A percentile compares a stretch with the other conserved stretches of the same genome.
phyloP scores from a whole-genome alignment of 2,888 invertebrate species.

The Scaptomyza caliginosa region DNA sequence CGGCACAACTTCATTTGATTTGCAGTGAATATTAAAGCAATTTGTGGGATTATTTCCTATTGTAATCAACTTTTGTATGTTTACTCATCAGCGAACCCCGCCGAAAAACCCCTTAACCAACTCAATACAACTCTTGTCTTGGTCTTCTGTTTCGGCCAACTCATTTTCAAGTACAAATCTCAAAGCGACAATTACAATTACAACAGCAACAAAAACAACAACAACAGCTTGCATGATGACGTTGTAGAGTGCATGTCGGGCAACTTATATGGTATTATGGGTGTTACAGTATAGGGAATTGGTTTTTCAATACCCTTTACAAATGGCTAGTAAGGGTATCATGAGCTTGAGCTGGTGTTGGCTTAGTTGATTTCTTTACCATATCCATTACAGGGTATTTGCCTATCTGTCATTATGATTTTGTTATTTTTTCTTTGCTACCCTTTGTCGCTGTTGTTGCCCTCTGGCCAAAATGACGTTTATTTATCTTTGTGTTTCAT shows the following conservation, averaged over 20 bases:
- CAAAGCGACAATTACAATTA: slow-evolving; percentile 32
- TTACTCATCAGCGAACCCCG: slow-evolving; percentile 61
- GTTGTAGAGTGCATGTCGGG: slow-evolving; percentile 23
- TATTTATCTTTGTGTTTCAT: slow-evolving; percentile 45
- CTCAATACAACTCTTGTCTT: neutral
- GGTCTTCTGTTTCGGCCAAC: slow-evolving; percentile 50
- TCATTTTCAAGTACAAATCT: slow-evolving; percentile 74
- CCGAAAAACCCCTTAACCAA: neutral
- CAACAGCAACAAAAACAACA: slow-evolving; percentile 3
- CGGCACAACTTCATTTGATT: slow-evolving; percentile 78
- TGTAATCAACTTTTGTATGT: slow-evolving; percentile 72
- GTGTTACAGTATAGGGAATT: slow-evolving; percentile 13
- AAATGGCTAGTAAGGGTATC: neutral
- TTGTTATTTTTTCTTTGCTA: slow-evolving; percentile 1
- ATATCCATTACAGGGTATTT: slow-evolving; percentile 1
- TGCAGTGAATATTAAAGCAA: slow-evolving; percentile 81
- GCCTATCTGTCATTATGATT: neutral
- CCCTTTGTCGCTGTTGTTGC: slow-evolving; percentile 28
- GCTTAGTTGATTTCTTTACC: no score
- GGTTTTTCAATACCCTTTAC: neutral
- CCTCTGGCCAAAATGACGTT: slow-evolving; percentile 55
- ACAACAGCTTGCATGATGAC: slow-evolving; percentile 30
- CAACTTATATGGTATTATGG: slow-evolving; percentile 27
- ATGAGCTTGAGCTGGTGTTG: neutral
- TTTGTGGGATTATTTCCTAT: slow-evolving; percentile 81